Percentiles rank a stretch among this genome's conserved stretches.
Conservation (phyloP, 2,113 vertebrate species). For the Cyanocitta stelleri region DNA sequence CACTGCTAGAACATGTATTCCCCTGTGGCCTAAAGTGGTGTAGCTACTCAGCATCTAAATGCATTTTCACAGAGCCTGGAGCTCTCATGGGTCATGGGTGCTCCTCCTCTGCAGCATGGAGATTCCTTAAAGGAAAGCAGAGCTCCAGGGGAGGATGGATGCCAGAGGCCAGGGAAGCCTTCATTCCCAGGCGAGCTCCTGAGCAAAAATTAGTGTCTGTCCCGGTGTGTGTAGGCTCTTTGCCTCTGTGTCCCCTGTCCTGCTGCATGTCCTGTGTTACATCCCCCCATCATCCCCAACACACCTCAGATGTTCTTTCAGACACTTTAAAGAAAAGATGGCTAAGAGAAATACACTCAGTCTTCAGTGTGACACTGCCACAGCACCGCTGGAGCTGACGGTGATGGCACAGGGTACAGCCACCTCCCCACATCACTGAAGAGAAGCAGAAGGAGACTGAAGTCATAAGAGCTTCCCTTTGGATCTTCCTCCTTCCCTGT, state of each 20-base stretch:
- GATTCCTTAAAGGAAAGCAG: background rate
- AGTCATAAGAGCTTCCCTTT: background rate
- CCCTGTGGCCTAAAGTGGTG: background rate
- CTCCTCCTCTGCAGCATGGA: background rate
- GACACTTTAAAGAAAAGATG: background rate
- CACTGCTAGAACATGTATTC: background rate
- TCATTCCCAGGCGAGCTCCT: background rate
- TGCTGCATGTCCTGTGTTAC: background rate
- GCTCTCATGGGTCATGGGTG: background rate
- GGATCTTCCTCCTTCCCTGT: background rate
- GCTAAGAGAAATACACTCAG: background rate
- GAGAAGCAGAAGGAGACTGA: background rate
- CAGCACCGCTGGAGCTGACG: background rate
- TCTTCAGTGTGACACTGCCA: background rate
- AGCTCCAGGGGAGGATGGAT: background rate
- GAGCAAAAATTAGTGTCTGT: background rate
- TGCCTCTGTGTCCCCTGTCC: background rate
- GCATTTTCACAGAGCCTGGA: background rate
- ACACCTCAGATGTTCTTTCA: background rate
- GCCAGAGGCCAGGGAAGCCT: background rate
- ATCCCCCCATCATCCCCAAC: too few relatives aligned
- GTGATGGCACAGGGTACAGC: background rate
- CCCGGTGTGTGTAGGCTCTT: background rate
- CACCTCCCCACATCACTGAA: background rate
- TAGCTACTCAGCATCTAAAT: background rate